phyloP scores from a whole-genome alignment of 2,888 invertebrate species.

The Tiliacea citrago region DNA sequence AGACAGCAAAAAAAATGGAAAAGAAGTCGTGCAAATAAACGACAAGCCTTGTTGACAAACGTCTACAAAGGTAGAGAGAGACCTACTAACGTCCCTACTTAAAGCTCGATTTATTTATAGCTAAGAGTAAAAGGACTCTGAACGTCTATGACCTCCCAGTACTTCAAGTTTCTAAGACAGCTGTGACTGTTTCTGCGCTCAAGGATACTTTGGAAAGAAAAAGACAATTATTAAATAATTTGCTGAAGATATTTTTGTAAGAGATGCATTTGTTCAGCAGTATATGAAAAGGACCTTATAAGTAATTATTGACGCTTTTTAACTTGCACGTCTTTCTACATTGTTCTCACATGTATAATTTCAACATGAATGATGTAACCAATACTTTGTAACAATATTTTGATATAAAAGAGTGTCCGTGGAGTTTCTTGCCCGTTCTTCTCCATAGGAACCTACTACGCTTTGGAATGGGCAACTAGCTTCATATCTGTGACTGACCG shows the following conservation, averaged over 20 bases:
- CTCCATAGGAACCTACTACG: no score
- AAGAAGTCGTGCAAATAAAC: neutral
- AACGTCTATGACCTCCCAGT: slow-evolving; percentile 51
- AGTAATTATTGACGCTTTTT: no score
- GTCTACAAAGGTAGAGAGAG: slow-evolving; percentile 50
- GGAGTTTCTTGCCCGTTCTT: no score
- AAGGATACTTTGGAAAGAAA: neutral
- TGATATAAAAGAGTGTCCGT: no score
- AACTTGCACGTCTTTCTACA: no score
- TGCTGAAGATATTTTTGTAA: no score
- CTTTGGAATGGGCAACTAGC: no score
- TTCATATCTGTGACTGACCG: no score
- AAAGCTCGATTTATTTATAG: slow-evolving; percentile 54
- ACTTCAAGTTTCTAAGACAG: slow-evolving; percentile 10
- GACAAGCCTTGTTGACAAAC: slow-evolving; percentile 29
- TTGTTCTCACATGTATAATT: no score
- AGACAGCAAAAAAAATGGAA: neutral
- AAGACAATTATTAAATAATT: neutral
- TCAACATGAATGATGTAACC: no score
- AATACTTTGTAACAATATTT: no score
- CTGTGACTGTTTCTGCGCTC: neutral
- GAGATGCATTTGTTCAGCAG: neutral
- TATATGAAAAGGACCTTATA: neutral
- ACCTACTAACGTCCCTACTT: slow-evolving; percentile 34
- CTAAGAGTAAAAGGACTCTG: slow-evolving; percentile 40